Evolutionary conservation across 2,797 vertebrate genomes (phyloP), one percentile per base, ranked within the genome.

Genomic region (Chiloscyllium punctatum): DNA sequence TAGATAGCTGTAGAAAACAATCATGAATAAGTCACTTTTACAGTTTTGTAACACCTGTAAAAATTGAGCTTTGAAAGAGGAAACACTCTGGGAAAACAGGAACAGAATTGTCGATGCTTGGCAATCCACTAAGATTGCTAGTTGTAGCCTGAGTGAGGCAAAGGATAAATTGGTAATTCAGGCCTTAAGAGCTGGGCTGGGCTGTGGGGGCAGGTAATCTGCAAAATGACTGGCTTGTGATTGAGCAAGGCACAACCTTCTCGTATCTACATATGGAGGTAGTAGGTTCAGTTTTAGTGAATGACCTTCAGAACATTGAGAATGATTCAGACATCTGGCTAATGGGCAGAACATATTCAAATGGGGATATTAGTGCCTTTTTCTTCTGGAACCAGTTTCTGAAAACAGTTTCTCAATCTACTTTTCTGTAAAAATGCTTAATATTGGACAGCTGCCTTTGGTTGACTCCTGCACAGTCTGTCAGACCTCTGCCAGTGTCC

Each of bases 1-100:
- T 94, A 94, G 92, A 71, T 95, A 95, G 94, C 48, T 95, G 42
- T 95, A 95, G 72, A 77, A 74, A 30, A 95, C 94, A 95, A 95
- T 77, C 94, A 95, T 95, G 94, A 71, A 95, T 95, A 84, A 84
- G 90, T 92, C 66, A 69, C 62, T 92, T 92, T 42, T 92, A 69
- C 90, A 92, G 66, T 69, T 92, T 21, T 95, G 72, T 95, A 53
- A 95, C 71, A 77, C 72, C 48, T 95, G 71, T 95, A 77, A 77
- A 77, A 16, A 90, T 30, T 4, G 71, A 95, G 94, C 94, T 77
- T 77, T 77, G 53, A 95, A 95, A 95, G 94, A 30, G 94, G 94
- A 77, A 95, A 95, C 94, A 95, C 72, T 91, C 69, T 95, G 94
- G 51, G 30, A 77, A 57, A 72, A 95, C 69, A 53, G 48, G 68